Evolutionary conservation across 2,888 invertebrate genomes (phyloP).

Genomic region (Melitaea athalia): DNA sequence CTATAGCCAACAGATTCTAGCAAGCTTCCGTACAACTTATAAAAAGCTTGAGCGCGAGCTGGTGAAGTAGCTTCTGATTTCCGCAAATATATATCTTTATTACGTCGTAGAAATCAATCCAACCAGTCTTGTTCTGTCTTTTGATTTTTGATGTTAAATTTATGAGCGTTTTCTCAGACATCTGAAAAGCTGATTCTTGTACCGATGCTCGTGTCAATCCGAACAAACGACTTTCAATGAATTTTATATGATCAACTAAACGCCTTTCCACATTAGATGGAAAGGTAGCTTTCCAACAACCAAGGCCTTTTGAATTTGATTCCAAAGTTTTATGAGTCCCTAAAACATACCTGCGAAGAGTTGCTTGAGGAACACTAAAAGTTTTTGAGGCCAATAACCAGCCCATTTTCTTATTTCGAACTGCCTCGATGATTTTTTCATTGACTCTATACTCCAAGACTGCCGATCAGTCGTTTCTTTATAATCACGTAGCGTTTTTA

Average conservation of each 20-base stretch:
- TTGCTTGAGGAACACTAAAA: conserved; percentile 35
- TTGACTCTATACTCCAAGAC: conserved; percentile 17
- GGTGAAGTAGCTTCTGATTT: conserved; percentile 3
- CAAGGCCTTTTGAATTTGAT: conserved; percentile 26
- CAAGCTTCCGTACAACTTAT: not conserved
- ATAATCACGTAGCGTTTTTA: not conserved
- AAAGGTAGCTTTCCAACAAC: conserved; percentile 22
- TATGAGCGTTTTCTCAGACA: not conserved
- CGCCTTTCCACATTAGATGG: conserved; percentile 22
- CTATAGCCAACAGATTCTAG: not conserved
- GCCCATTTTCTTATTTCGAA: conserved; percentile 30
- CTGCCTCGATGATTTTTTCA: conserved; percentile 29
- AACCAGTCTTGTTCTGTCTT: not conserved
- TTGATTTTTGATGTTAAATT: not conserved
- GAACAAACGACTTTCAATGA: not conserved
- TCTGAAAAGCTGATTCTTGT: not conserved
- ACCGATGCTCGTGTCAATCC: not conserved
- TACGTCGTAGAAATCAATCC: conserved; percentile 23
- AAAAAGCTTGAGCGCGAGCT: conserved; percentile 17
- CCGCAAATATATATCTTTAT: not conserved
- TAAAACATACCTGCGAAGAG: conserved; percentile 29
- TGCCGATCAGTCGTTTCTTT: conserved; percentile 1
- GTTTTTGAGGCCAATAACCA: conserved; percentile 26
- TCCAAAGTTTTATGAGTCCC: conserved; percentile 32
- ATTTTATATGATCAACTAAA: conserved; percentile 27